Evolutionary conservation across 2,888 invertebrate genomes (phyloP).

Genomic region (Lepidochrysops patricia): DNA sequence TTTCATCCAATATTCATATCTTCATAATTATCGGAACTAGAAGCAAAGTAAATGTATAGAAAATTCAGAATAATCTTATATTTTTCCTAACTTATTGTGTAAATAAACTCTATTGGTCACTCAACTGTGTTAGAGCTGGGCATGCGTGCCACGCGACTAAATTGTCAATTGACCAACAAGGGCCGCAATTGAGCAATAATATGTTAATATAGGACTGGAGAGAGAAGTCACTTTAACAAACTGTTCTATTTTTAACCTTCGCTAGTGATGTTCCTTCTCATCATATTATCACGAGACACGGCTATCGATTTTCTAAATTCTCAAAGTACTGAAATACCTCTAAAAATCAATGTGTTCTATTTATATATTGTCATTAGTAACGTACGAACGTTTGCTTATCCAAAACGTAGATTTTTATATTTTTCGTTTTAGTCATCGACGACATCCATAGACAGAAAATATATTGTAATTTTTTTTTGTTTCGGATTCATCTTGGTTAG

Average conservation of each 20-base stretch:
- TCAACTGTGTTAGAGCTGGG: background rate
- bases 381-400: too few relatives aligned
- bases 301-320: background rate
- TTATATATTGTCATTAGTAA: too few relatives aligned
- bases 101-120: background rate
- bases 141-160: slow-evolving; percentile 12
- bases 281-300: background rate
- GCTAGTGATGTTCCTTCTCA: slow-evolving; percentile 16
- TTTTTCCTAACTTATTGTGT: background rate
- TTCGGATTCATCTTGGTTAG: too few relatives aligned
- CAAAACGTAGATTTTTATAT: too few relatives aligned
- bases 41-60: too few relatives aligned
- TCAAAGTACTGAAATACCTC: too few relatives aligned
- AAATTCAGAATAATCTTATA: background rate
- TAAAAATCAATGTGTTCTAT: too few relatives aligned
- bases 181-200: slow-evolving; percentile 26
- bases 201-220: slow-evolving; percentile 23
- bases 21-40: too few relatives aligned
- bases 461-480: too few relatives aligned
- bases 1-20: too few relatives aligned
- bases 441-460: too few relatives aligned
- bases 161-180: slow-evolving; percentile 23
- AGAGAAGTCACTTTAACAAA: slow-evolving; percentile 10
- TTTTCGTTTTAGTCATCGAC: too few relatives aligned
- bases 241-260: slow-evolving; percentile 18